Conservation (phyloP, 30 jellyfish, hydroid and myxozoan species). For the Cassiopea xamachana region DNA sequence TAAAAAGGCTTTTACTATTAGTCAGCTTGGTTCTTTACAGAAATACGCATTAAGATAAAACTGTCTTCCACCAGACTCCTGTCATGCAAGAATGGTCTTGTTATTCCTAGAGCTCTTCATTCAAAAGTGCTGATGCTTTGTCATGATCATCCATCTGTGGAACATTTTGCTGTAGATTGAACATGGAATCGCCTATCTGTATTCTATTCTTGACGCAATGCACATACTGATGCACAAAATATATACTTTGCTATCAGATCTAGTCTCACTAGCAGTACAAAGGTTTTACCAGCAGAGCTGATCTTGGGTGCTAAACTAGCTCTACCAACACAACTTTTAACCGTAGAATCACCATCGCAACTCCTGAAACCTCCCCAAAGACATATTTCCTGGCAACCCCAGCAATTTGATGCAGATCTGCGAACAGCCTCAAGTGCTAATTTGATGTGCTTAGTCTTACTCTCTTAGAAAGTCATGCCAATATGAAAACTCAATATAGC, state of each 20-base stretch:
- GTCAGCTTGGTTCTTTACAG: not conserved
- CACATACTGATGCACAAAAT: conserved; percentile 2
- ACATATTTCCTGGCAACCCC: conserved; percentile 6
- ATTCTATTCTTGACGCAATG: conserved; percentile 40
- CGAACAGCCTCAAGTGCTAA: conserved; percentile 17
- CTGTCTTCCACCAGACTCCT: conserved; percentile 23
- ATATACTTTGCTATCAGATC: conserved; percentile 16
- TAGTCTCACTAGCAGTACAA: conserved; percentile 23
- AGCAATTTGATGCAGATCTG: conserved; percentile 21
- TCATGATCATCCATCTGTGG: conserved; percentile 52
- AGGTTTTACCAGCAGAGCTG: conserved; percentile 41
- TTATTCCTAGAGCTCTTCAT: conserved; percentile 1
- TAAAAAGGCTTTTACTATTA: conserved; percentile 1
- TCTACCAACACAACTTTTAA: conserved; percentile 24
- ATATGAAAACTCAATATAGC: conserved; percentile 29
- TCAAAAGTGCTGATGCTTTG: conserved; percentile 13
- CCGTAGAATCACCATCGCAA: conserved; percentile 8
- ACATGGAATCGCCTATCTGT: conserved; percentile 43
- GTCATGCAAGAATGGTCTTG: conserved; percentile 12
- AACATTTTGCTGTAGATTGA: conserved; percentile 36
- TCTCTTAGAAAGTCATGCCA: conserved; percentile 17
- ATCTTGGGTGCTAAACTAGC: conserved; percentile 34
- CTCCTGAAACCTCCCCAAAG: conserved; percentile 1
- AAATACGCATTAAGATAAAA: not conserved
- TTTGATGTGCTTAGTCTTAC: conserved; percentile 2